A percentile compares a stretch with the other conserved stretches of the same genome.
phyloP scores from a whole-genome alignment of 2,113 vertebrate species.

The Corythoichthys haematopterus region DNA sequence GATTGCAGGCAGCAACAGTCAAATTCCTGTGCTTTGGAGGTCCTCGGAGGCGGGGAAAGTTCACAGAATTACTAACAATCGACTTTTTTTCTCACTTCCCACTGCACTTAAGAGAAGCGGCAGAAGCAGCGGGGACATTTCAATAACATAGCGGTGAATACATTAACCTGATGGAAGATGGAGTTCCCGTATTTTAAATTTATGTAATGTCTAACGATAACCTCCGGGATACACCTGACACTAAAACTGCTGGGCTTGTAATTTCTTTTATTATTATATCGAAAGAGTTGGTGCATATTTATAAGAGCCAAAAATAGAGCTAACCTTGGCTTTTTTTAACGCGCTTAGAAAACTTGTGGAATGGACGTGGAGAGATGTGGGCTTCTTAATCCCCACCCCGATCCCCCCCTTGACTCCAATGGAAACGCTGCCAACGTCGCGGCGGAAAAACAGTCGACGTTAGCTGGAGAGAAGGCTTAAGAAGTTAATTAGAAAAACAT shows the following conservation, averaged over 20 bases:
- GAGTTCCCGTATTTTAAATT: slow-evolving; percentile 54
- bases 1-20: slow-evolving; percentile 51
- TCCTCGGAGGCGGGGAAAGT: slow-evolving; percentile 38
- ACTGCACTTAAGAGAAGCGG: slow-evolving; percentile 23
- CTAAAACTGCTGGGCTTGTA: slow-evolving; percentile 63
- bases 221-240: slow-evolving; percentile 62
- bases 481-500: slow-evolving; percentile 51
- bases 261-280: slow-evolving; percentile 45
- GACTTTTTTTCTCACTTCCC: slow-evolving; percentile 3
- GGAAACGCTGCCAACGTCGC: slow-evolving; percentile 15
- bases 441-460: slow-evolving; percentile 16
- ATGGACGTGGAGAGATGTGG: slow-evolving; percentile 15
- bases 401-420: slow-evolving; percentile 23
- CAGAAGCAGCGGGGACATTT: slow-evolving; percentile 47
- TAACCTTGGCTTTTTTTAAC: slow-evolving; percentile 63
- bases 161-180: slow-evolving; percentile 53
- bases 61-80: slow-evolving; percentile 46
- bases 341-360: slow-evolving; percentile 39
- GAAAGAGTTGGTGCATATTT: slow-evolving; percentile 63
- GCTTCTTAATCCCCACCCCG: slow-evolving; percentile 26
- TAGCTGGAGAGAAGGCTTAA: slow-evolving; percentile 25
- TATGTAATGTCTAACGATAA: slow-evolving; percentile 63
- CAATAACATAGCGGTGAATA: slow-evolving; percentile 54
- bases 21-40: slow-evolving; percentile 38
- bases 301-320: slow-evolving; percentile 61